These are phyloP conservation scores for Piaya cayana DNA, from an alignment of 2,113 vertebrate species.

Conservation along the genomic window DNA sequence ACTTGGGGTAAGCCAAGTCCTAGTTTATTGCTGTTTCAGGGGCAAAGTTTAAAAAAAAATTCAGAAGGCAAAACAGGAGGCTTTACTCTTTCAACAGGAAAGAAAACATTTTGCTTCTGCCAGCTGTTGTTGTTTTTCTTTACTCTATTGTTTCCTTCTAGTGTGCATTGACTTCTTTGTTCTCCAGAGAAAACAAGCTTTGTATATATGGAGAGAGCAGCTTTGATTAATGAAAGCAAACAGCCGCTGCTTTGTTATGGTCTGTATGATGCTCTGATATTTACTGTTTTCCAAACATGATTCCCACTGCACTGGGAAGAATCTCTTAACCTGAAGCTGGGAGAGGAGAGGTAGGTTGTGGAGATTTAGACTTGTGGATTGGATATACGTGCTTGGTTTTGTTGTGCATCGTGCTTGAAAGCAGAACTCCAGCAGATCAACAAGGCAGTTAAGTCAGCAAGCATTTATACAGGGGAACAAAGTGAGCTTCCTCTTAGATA, in stretches of 20 bases:
- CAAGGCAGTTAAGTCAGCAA: neutral
- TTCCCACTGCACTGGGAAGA: neutral
- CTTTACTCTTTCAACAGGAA: conserved; percentile 52
- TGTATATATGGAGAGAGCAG: conserved; percentile 4
- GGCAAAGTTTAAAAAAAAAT: neutral
- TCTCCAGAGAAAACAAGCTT: conserved; percentile 51
- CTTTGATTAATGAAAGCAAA: conserved; percentile 58
- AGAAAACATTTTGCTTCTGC: conserved; percentile 52
- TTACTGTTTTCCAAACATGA: neutral
- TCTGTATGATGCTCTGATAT: neutral
- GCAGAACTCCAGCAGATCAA: neutral
- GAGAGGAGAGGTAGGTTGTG: neutral
- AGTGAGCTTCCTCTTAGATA: neutral
- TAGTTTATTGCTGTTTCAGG: neutral
- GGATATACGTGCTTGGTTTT: neutral
- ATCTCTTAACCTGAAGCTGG: neutral
- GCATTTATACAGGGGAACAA: neutral
- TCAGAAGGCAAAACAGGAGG: conserved; percentile 3
- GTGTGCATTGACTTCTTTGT: conserved; percentile 23
- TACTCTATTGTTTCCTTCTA: conserved; percentile 48
- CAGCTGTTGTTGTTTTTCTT: conserved; percentile 63
- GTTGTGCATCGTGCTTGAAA: neutral
- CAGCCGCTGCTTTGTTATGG: conserved; percentile 24
- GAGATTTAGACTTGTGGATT: neutral
- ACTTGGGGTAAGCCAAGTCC: neutral